Base-by-base conservation (phyloP, 2,797 vertebrate species). In the Parambassis ranga region DNA sequence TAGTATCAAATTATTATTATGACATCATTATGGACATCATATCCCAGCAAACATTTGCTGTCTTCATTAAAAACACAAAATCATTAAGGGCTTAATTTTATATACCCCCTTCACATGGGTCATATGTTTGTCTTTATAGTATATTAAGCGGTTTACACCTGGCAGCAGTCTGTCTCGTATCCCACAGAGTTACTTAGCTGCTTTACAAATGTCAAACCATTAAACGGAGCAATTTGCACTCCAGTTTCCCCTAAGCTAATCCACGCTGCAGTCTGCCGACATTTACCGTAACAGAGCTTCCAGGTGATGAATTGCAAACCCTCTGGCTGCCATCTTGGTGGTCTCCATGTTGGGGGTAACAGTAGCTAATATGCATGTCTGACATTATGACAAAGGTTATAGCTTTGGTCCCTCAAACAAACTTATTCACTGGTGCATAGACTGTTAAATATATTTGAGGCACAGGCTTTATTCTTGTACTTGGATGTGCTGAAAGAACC, bases 161-260 rank as follows among this genome's bases (percentile, higher is more conserved):
- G 48, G 67, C 52, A 69, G 58, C 41, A n/a, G 35, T 23, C 35
- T 44, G 50, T 49, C 49, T 43, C 15, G n/a, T 43, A 23, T 48
- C 75, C 62, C 32, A 35, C 52, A 33, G 64, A 71, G 50, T 37
- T 27, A 4, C 64, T 41, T 27, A 69, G 24, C 57, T 44, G 57
- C 47, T 20, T 36, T 4, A 56, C 49, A 78, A 74, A 69, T 57
- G 36, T 69, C 55, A 65, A 33, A 75, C 42, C 55, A 10, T 65
- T 65, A 71, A 67, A 30, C 48, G 51, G 77, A 73, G 62, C 71
- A 60, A 75, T 68, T 56, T 75, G 19, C 30, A 49, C 53, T 26
- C 2, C 0, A 50, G 22, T 39, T 35, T 19, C 48, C 58, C 10
- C 20, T 4, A 26, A 73, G 61, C 37, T 46, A 38, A 68, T 49